Conservation (phyloP, 2,113 vertebrate genomes). For the Nipponia nippon region DNA sequence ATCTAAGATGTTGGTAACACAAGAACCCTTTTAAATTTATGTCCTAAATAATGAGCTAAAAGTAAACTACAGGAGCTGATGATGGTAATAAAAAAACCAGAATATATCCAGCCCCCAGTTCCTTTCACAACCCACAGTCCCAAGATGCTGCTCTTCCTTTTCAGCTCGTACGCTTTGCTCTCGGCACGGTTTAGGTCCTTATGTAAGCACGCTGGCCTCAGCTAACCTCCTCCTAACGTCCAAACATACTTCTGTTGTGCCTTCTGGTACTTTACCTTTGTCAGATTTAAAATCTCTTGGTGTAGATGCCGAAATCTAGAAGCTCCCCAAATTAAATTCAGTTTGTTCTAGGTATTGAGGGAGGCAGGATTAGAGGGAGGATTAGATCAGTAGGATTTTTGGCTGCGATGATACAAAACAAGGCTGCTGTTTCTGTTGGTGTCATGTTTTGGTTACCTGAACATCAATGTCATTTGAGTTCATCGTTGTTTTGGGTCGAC, state of each 20-base stretch:
- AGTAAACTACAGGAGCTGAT: neutral
- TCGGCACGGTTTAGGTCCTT: neutral
- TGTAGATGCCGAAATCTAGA: neutral
- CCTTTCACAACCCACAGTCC: neutral
- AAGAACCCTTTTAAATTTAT: neutral
- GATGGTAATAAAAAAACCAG: neutral
- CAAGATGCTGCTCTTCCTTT: constrained; percentile 4
- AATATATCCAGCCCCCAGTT: neutral
- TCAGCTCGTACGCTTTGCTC: neutral
- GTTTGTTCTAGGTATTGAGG: neutral
- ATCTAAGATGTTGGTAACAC: neutral
- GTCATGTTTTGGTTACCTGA: neutral
- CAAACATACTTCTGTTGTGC: constrained; percentile 11
- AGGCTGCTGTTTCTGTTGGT: neutral
- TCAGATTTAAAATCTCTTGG: neutral
- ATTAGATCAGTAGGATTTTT: neutral
- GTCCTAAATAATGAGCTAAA: neutral
- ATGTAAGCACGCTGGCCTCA: constrained; percentile 43
- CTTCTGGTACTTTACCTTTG: constrained; percentile 32
- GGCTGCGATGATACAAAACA: neutral
- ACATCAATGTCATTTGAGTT: neutral
- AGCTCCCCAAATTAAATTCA: neutral
- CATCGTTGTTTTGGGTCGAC: neutral
- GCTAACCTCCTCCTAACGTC: constrained; percentile 24
- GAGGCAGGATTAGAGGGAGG: neutral